Evolutionary conservation across 2,113 vertebrate species (phyloP), one percentile per base, ranked within the genome.

Genomic region (Brachirus orientalis): DNA sequence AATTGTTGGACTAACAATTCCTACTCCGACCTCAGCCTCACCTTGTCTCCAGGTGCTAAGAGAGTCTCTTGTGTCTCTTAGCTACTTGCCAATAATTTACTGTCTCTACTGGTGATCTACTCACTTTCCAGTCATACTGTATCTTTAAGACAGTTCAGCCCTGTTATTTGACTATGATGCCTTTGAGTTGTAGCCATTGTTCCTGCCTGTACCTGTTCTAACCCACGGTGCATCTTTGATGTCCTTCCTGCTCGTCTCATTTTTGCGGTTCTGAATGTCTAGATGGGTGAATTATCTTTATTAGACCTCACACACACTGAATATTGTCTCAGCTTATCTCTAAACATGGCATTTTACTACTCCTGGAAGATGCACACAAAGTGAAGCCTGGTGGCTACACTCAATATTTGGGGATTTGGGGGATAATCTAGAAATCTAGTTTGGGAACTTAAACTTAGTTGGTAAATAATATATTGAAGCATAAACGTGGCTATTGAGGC

Each of bases 161-260:
- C 62, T 79, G 55, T 57, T 63, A 66, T 75, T 65, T 74, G 59
- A 71, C 45, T 51, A 18, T 43, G 43, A 44, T 44, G 10, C 45
- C 18, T 68, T 35, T 61, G 1, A 6, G 44, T 46, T 65, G 17
- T 16, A 54, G 43, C 52, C 16, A 67, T 64, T 71, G 44, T 74
- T 88, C 77, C 47, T 75, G 80, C 40, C 72, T 52, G 5, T 63
- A 57, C 78, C 69, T 88, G 72, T 46, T 77, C 59, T 46, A n/a
- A 56, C 50, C 68, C 48, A 74, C 52, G n/a, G 19, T 17, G 35
- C 41, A 43, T 61, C 54, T 75, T 75, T 75, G 63, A 69, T 77
- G 45, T 55, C 54, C 28, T 63, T 45, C 45, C 62, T 19, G 44
- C 28, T 43, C 22, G 38, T 37, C 56, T 67, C 38, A 8, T 47